Percentiles rank a stretch among this genome's conserved stretches.
Evolutionary conservation across 2,113 vertebrate genomes (phyloP).

Genomic region (Alexandromys fortis): DNA sequence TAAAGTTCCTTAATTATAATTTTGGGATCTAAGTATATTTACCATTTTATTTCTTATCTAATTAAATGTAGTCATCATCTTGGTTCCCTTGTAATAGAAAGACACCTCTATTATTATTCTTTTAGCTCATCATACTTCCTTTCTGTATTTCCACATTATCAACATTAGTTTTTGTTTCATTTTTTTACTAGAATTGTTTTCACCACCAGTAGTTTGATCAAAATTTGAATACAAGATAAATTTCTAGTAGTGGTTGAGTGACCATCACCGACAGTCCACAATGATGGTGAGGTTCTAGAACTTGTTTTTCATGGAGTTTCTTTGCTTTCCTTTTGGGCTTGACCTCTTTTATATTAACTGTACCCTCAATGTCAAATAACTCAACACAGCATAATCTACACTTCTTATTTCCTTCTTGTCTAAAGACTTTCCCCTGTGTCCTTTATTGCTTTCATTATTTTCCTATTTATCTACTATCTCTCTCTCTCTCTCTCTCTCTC

Average conservation of each 20-base stretch:
- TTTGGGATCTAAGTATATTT: neutral
- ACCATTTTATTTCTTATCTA: neutral
- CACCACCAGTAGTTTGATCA: neutral
- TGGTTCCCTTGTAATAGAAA: neutral
- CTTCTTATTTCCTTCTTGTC: neutral
- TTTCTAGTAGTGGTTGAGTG: neutral
- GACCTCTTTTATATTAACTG: neutral
- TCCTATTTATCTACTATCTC: too few relatives aligned
- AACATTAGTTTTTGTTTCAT: neutral
- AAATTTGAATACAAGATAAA: neutral
- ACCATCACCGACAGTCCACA: neutral
- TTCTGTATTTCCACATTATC: neutral
- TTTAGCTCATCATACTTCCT: neutral
- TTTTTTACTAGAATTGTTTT: neutral
- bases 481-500: too few relatives aligned
- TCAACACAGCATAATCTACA: neutral
- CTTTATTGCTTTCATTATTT: neutral
- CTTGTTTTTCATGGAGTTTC: neutral
- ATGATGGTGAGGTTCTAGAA: neutral
- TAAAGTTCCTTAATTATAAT: neutral
- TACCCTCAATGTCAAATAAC: neutral
- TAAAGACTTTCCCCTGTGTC: neutral
- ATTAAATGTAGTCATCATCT: too few relatives aligned
- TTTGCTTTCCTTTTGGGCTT: neutral
- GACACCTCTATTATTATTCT: neutral